Evolutionary conservation across 1,140 invertebrate species (phyloP).

Genomic region (Danaus melanippus): DNA sequence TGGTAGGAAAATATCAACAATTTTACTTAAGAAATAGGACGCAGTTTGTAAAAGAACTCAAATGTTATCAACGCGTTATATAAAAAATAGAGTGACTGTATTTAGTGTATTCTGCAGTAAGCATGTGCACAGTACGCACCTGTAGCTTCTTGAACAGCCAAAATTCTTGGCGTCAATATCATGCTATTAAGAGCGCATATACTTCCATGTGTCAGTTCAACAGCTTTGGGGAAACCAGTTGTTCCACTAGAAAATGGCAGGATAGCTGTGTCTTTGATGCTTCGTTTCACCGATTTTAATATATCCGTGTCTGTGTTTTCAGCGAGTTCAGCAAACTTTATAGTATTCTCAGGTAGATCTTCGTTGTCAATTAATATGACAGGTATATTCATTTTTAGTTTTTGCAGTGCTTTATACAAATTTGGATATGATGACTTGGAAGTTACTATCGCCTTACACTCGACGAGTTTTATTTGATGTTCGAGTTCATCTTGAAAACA

Average conservation of each 20-base stretch:
- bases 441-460: slow-evolving; percentile 79
- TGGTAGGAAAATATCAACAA: slow-evolving; percentile 28
- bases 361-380: slow-evolving; percentile 71
- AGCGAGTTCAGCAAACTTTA: slow-evolving; percentile 75
- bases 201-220: slow-evolving; percentile 82
- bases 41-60: no score
- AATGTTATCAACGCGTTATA: no score
- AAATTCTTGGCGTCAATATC: slow-evolving; percentile 50
- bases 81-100: no score
- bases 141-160: slow-evolving; percentile 47
- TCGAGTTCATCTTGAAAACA: slow-evolving; percentile 81
- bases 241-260: slow-evolving; percentile 87
- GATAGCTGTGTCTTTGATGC: slow-evolving; percentile 70
- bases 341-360: slow-evolving; percentile 68
- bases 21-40: no score
- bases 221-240: slow-evolving; percentile 91
- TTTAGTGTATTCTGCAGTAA: no score
- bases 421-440: slow-evolving; percentile 68
- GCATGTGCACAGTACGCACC: slow-evolving; percentile 30
- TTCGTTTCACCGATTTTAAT: slow-evolving; percentile 56
- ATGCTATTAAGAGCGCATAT: slow-evolving; percentile 71
- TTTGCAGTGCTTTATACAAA: slow-evolving; percentile 60
- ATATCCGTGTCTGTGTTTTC: slow-evolving; percentile 69
- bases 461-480: slow-evolving; percentile 77
- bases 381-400: slow-evolving; percentile 66